Evolutionary conservation across 2,797 vertebrate genomes (phyloP).

Genomic region (Aphelocoma californica): DNA sequence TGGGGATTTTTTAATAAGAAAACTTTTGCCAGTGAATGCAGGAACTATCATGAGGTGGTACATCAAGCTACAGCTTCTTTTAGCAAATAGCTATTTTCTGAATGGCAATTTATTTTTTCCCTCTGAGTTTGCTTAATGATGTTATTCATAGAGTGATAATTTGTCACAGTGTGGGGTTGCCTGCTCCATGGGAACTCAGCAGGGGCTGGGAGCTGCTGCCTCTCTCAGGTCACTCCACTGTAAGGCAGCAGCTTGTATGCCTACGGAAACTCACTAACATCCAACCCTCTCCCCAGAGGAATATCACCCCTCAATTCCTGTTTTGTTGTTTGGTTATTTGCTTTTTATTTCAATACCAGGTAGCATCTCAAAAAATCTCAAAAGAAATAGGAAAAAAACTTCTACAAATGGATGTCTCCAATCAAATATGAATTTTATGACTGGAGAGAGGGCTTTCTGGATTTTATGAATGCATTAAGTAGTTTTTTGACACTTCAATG

Average conservation of each 20-base stretch:
- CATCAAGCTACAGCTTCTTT: neutral
- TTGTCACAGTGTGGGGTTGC: neutral
- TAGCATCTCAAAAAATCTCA: neutral
- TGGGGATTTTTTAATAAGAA: neutral
- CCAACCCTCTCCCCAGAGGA: neutral
- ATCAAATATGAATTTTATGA: neutral
- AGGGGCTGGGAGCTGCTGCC: slow-evolving; percentile 6
- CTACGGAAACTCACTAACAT: neutral
- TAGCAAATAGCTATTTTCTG: slow-evolving; percentile 16
- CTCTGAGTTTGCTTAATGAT: slow-evolving; percentile 40
- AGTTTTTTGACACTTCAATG: neutral
- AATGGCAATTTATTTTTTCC: slow-evolving; percentile 36
- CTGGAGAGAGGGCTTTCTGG: neutral
- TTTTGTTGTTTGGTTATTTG: neutral
- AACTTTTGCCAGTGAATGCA: neutral
- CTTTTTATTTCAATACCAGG: neutral
- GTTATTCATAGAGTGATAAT: slow-evolving; percentile 51
- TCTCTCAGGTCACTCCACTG: neutral
- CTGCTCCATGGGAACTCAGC: slow-evolving; percentile 11
- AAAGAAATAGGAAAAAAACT: neutral
- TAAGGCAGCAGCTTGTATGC: slow-evolving; percentile 35
- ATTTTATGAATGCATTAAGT: neutral
- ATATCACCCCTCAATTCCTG: neutral
- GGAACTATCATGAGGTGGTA: neutral
- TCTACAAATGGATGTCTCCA: neutral